phyloP scores from a whole-genome alignment of 2,888 invertebrate genomes.

The Platerodrilus igneus region DNA sequence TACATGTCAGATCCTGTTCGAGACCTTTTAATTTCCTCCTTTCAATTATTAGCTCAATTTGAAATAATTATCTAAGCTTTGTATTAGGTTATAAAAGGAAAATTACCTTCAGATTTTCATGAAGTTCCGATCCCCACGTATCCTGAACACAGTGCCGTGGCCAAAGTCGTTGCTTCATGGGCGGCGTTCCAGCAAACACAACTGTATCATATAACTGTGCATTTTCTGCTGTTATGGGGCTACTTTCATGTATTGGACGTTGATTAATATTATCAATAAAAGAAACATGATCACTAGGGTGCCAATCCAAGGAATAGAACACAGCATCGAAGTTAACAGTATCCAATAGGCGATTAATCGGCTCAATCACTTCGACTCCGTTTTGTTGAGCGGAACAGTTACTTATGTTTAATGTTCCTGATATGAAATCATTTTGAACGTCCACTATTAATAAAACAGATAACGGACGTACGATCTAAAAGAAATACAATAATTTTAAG shows the following conservation, averaged over 20 bases:
- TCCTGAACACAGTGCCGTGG: slow-evolving; percentile 95
- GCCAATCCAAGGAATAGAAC: slow-evolving; percentile 96
- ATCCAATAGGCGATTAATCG: slow-evolving; percentile 81
- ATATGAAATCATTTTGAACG: slow-evolving; percentile 97
- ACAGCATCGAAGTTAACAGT: slow-evolving; percentile 79
- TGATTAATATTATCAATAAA: slow-evolving; percentile 88
- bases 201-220: slow-evolving; percentile 87
- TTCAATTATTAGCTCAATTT: too few species aligned
- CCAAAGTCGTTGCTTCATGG: slow-evolving; percentile 88
- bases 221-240: slow-evolving; percentile 68
- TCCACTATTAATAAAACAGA: slow-evolving; percentile 90
- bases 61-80: too few species aligned
- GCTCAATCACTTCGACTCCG: slow-evolving; percentile 84
- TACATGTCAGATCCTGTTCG: too few species aligned
- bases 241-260: slow-evolving; percentile 68
- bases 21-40: too few species aligned
- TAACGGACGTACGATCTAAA: slow-evolving; percentile 76
- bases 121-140: slow-evolving; percentile 91
- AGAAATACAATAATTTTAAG: too few species aligned
- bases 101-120: slow-evolving; percentile 76
- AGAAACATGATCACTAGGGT: slow-evolving; percentile 92
- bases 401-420: slow-evolving; percentile 88
- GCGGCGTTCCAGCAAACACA: slow-evolving; percentile 82
- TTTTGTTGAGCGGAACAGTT: slow-evolving; percentile 90
- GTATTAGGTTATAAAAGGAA: too few species aligned